Base-by-base conservation (phyloP, 2,797 vertebrate species). In the Sebastiscus tertius region DNA sequence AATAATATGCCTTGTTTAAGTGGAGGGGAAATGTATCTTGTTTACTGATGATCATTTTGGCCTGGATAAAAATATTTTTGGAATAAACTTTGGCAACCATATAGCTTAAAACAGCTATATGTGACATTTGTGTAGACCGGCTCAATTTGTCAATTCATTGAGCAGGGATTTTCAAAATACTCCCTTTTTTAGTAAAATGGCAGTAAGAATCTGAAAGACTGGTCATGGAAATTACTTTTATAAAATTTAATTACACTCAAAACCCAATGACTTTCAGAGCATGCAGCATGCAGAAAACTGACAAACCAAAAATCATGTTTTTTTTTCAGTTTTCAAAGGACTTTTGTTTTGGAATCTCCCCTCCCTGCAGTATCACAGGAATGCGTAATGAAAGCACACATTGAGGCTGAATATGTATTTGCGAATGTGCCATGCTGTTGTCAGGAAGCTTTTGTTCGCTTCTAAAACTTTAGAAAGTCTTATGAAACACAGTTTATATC, bases 341-440 rank as follows among this genome's bases (percentile, higher is more conserved):
- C 79, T 92, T 91, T 88, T 91, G 79, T 90, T 89, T 92, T 91
- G 88, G 82, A 91, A 87, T 91, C 83, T 93, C 86, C 86, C 86
- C 88, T 85, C 89, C 79, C 86, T 91, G 88, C 66, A 77, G 85
- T 90, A 93, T 91, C 88, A 87, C 75, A 91, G 90, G 90, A 93
- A 93, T 91, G 86, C 36, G 71, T 87, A 89, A 85, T 93, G 86
- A 91, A 92, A 92, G 87, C 88, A 90, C 89, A 90, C 87, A 88
- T 83, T 86, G 86, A 90, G 79, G 72, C 76, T 70, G 85, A 90
- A 90, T 87, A 87, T 89, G 87, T 91, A 86, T 91, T 91, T 90
- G 85, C 26, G 75, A 91, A 91, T 87, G 88, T 89, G 75, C 82
- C 85, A 81, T 79, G 82, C 75, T 82, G 80, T 88, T 90, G 80